A percentile compares a stretch with the other conserved stretches of the same genome.
These are phyloP conservation scores for Sitta carolinensis DNA, from an alignment of 2,797 vertebrate species.

Conservation along the genomic window DNA sequence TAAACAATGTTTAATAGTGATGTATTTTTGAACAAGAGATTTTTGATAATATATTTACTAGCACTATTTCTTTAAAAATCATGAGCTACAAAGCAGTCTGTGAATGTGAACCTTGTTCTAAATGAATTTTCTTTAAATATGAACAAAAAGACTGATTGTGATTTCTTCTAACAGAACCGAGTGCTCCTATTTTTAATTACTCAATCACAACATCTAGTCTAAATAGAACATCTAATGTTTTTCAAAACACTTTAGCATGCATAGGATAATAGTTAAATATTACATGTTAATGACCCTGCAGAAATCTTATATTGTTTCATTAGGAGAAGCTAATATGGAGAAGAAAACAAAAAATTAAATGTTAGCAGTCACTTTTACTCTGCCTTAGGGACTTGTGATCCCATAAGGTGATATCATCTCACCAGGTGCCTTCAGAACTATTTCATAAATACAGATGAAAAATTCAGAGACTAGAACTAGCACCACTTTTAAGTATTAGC, in stretches of 20 bases:
- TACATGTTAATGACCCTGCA: neutral
- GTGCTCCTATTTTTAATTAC: neutral
- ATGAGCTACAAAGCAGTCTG: neutral
- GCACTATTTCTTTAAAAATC: neutral
- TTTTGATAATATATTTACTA: neutral
- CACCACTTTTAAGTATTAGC: slow-evolving; percentile 30
- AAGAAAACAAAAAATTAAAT: neutral
- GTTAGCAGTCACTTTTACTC: neutral
- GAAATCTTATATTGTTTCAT: neutral
- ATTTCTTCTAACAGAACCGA: neutral
- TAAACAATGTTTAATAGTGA: neutral
- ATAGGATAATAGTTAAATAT: neutral
- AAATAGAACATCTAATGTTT: neutral
- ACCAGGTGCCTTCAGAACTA: neutral
- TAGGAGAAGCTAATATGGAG: neutral
- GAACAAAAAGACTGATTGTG: neutral
- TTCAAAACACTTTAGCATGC: neutral
- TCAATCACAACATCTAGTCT: neutral
- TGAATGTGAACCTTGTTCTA: neutral
- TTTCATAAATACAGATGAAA: neutral
- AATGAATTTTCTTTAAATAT: neutral
- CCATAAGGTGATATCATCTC: neutral
- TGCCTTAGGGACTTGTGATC: neutral
- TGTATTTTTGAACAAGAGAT: neutral
- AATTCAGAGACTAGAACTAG: slow-evolving; percentile 41